Conservation (phyloP, 2,888 invertebrate genomes). For the Isoperla grammatica region DNA sequence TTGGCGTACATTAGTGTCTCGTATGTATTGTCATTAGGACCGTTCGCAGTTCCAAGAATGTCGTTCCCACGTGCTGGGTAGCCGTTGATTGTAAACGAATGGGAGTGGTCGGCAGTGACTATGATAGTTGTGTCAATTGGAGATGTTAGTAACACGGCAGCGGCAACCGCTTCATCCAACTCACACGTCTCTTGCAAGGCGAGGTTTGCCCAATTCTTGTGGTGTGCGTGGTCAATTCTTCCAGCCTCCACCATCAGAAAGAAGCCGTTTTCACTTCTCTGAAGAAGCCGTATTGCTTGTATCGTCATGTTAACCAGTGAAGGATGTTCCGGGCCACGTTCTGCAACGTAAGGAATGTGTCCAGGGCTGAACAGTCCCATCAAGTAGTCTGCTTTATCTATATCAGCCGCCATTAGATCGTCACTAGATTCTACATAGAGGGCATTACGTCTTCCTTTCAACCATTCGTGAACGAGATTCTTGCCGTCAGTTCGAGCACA, state of each 20-base stretch:
- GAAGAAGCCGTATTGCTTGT: conserved; percentile 49
- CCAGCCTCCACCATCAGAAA: conserved; percentile 52
- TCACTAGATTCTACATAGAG: neutral
- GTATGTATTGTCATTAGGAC: conserved; percentile 42
- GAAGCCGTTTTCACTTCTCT: conserved; percentile 34
- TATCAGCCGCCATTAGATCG: neutral
- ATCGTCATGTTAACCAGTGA: conserved; percentile 54
- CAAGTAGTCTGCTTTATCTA: conserved; percentile 41
- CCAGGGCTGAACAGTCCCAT: conserved; percentile 51
- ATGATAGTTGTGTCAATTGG: conserved; percentile 57
- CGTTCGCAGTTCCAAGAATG: conserved; percentile 48
- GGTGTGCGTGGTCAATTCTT: conserved; percentile 59
- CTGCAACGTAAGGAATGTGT: conserved; percentile 53
- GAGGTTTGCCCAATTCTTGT: conserved; percentile 53
- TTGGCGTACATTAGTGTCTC: conserved; percentile 59
- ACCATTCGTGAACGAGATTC: conserved; percentile 54
- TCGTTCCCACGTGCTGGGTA: conserved; percentile 55
- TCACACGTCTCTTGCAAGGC: conserved; percentile 60
- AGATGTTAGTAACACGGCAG: conserved; percentile 41
- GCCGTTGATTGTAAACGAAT: conserved; percentile 56
- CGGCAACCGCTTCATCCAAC: conserved; percentile 56
- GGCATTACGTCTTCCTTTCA: conserved; percentile 25
- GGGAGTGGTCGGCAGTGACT: conserved; percentile 62
- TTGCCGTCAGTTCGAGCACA: conserved; percentile 50
- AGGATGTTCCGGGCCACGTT: conserved; percentile 48